Evolutionary conservation across 1,140 invertebrate genomes (phyloP).

Genomic region (Augochlora pura): DNA sequence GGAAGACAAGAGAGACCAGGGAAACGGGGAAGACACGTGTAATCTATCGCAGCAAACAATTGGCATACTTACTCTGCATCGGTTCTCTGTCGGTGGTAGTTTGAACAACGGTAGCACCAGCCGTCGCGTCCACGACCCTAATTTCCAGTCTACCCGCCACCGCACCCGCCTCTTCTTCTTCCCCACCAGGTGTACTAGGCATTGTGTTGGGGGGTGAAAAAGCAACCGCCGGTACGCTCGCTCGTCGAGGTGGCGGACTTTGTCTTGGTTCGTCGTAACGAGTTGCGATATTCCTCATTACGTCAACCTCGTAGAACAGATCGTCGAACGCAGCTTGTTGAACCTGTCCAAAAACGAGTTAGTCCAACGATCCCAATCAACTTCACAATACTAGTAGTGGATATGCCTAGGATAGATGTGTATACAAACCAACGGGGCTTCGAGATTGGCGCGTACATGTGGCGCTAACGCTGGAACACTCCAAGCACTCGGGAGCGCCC

Average conservation of each 20-base stretch:
- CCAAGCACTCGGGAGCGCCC: slow-evolving; percentile 87
- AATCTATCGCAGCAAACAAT: neutral
- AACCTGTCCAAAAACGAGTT: slow-evolving; percentile 73
- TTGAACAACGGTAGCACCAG: slow-evolving; percentile 78
- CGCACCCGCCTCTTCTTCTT: slow-evolving; percentile 82
- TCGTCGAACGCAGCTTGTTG: slow-evolving; percentile 94
- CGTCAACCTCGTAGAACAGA: slow-evolving; percentile 89
- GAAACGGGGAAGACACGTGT: neutral
- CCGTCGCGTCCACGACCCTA: slow-evolving; percentile 84
- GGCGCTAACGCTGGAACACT: slow-evolving; percentile 85
- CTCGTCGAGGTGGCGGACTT: slow-evolving; percentile 61
- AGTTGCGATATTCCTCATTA: slow-evolving; percentile 88
- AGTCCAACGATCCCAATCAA: too few species aligned
- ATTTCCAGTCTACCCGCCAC: slow-evolving; percentile 91
- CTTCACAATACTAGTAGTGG: too few species aligned
- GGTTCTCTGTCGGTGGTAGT: slow-evolving; percentile 77
- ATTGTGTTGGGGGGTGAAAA: slow-evolving; percentile 58
- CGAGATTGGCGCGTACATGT: slow-evolving; percentile 80
- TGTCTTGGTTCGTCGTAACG: slow-evolving; percentile 71
- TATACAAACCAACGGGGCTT: slow-evolving; percentile 82
- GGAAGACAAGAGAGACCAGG: too few species aligned
- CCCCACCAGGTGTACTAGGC: slow-evolving; percentile 65
- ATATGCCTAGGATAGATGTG: too few species aligned
- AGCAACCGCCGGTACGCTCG: slow-evolving; percentile 73
- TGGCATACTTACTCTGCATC: slow-evolving; percentile 70